Evolutionary conservation across 2,113 vertebrate genomes (phyloP).

Genomic region (Steatornis caripensis): DNA sequence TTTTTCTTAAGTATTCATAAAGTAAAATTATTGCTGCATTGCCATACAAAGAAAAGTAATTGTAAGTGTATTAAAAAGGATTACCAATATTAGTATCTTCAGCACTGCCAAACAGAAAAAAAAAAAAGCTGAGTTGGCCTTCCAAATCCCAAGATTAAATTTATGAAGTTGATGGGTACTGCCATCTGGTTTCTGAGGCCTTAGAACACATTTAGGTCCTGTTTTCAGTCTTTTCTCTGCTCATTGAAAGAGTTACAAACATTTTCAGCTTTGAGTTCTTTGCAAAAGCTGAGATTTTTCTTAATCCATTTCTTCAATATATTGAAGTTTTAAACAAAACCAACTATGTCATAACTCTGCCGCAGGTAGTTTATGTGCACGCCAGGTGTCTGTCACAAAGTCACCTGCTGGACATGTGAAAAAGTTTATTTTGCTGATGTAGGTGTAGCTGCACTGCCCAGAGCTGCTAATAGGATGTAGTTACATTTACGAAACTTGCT

Average conservation of each 20-base stretch:
- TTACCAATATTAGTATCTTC: background rate
- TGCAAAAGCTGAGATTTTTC: background rate
- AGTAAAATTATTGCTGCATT: background rate
- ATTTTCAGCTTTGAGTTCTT: background rate
- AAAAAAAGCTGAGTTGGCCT: background rate
- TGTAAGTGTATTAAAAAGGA: background rate
- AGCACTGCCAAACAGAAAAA: background rate
- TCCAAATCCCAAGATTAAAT: background rate
- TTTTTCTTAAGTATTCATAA: background rate
- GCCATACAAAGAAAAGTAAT: background rate
- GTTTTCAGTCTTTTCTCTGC: background rate
- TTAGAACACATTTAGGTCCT: background rate
- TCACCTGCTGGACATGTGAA: background rate
- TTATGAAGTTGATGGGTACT: background rate
- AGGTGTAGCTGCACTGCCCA: background rate
- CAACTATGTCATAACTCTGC: fast-evolving
- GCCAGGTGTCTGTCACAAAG: background rate
- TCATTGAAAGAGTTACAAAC: fast-evolving
- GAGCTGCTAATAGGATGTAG: background rate
- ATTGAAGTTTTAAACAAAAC: background rate
- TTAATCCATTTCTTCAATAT: background rate
- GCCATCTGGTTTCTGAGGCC: background rate
- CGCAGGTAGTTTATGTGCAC: fast-evolving
- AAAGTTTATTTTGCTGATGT: background rate
- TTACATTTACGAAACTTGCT: background rate